Conservation (phyloP, 1,140 invertebrate genomes). For the Halesus radiatus region DNA sequence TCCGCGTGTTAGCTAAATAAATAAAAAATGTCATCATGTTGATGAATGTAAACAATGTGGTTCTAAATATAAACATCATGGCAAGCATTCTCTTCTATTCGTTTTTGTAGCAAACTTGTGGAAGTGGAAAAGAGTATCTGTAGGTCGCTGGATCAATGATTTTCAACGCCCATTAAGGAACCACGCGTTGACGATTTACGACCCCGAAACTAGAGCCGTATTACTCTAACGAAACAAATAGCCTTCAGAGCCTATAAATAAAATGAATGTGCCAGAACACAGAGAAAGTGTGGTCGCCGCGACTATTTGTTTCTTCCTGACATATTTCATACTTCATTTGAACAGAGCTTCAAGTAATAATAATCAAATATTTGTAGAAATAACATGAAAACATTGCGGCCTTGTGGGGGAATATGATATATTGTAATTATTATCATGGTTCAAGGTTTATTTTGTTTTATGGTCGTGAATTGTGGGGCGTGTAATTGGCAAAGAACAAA, state of each 20-base stretch:
- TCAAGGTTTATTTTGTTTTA: no score
- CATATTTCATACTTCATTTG: conserved; percentile 27
- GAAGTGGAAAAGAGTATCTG: background rate
- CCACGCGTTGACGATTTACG: conserved; percentile 11
- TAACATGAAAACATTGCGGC: no score
- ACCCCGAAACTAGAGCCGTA: conserved; percentile 7
- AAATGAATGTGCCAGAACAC: conserved; percentile 34
- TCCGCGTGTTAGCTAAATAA: no score
- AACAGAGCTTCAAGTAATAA: background rate
- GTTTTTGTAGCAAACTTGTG: no score
- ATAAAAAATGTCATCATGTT: no score
- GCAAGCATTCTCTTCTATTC: no score
- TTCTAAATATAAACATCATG: no score
- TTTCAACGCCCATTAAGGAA: conserved; percentile 11
- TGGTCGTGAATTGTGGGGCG: no score
- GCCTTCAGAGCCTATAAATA: conserved; percentile 27
- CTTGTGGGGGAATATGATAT: no score
- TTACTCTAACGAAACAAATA: conserved; percentile 24
- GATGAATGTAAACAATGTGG: no score
- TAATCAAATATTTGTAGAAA: background rate
- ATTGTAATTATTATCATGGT: no score
- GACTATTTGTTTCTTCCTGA: conserved; percentile 14
- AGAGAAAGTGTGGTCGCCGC: conserved; percentile 8
- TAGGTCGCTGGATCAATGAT: conserved; percentile 13
- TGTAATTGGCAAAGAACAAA: no score